A percentile compares a stretch with the other conserved stretches of the same genome.
Evolutionary conservation across 2,888 invertebrate genomes (phyloP).

Genomic region (Nephrotoma appendiculata): DNA sequence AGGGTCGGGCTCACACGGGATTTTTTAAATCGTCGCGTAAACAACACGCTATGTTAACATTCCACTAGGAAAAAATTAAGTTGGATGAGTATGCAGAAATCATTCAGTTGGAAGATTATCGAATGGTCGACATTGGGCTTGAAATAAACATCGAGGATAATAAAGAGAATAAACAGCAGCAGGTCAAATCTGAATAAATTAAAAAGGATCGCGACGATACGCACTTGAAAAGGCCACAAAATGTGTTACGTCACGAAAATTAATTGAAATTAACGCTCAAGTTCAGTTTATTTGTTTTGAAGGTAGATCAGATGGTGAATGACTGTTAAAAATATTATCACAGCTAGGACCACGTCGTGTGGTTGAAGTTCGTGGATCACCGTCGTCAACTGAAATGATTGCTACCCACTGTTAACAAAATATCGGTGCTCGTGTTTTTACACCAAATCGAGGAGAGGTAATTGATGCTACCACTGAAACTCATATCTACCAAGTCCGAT

Average conservation of each 20-base stretch:
- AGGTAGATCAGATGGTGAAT: too few relatives aligned
- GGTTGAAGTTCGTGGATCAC: too few relatives aligned
- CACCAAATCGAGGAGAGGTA: constrained; percentile 66
- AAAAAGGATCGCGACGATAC: constrained; percentile 15
- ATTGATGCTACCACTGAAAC: constrained; percentile 96
- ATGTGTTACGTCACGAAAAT: too few relatives aligned
- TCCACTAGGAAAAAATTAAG: constrained; percentile 78
- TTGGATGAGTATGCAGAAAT: constrained; percentile 95
- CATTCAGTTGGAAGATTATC: constrained; percentile 83
- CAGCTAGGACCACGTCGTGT: too few relatives aligned
- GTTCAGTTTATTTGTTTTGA: too few relatives aligned
- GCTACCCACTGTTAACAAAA: constrained; percentile 52
- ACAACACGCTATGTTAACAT: constrained; percentile 94
- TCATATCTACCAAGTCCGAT: constrained; percentile 91
- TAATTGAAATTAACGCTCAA: too few relatives aligned
- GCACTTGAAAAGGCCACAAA: constrained; percentile 72
- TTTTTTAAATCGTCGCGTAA: constrained; percentile 82
- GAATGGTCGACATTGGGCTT: constrained; percentile 52
- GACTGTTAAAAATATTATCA: too few relatives aligned
- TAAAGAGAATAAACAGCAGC: constrained; percentile 12
- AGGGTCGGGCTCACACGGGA: constrained; percentile 51
- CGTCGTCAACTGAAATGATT: constrained; percentile 50
- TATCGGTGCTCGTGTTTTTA: constrained; percentile 62
- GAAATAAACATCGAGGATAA: constrained; percentile 20
- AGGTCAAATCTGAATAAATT: constrained; percentile 16